Evolutionary conservation across 2,888 invertebrate species (phyloP).

Genomic region (Leistus spinibarbis): DNA sequence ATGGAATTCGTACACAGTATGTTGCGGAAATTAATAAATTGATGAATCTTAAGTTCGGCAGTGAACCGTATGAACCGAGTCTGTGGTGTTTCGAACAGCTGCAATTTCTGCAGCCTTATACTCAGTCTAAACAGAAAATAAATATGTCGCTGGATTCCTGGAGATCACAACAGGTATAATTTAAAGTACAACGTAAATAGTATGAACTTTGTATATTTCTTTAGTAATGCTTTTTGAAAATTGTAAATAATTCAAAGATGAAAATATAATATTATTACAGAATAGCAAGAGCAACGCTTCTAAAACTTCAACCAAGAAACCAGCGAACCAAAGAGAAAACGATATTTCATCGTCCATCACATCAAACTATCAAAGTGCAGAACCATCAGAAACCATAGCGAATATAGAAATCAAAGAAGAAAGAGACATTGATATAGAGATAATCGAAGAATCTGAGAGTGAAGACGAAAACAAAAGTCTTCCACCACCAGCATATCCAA

Average conservation of each 20-base stretch:
- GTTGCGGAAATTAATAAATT: slow-evolving; percentile 38
- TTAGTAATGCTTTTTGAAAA: too few species aligned
- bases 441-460: slow-evolving; percentile 22
- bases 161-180: neutral
- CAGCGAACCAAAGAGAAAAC: neutral
- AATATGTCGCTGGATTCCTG: neutral
- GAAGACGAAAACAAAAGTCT: neutral
- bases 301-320: neutral
- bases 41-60: neutral
- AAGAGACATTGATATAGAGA: slow-evolving; percentile 14
- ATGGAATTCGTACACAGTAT: slow-evolving; percentile 38
- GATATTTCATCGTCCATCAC: neutral
- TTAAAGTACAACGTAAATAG: too few species aligned
- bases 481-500: neutral
- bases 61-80: slow-evolving; percentile 34
- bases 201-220: too few species aligned
- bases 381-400: too few species aligned
- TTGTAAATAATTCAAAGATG: too few species aligned
- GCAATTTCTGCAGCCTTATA: slow-evolving; percentile 33
- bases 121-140: slow-evolving; percentile 20
- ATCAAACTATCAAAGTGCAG: neutral
- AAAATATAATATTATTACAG: too few species aligned
- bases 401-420: slow-evolving; percentile 9
- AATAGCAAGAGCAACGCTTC: too few species aligned
- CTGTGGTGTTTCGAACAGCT: slow-evolving; percentile 38